These are phyloP conservation scores for Agonum fuliginosum DNA, from an alignment of 2,888 invertebrate genomes.

Conservation along the genomic window DNA sequence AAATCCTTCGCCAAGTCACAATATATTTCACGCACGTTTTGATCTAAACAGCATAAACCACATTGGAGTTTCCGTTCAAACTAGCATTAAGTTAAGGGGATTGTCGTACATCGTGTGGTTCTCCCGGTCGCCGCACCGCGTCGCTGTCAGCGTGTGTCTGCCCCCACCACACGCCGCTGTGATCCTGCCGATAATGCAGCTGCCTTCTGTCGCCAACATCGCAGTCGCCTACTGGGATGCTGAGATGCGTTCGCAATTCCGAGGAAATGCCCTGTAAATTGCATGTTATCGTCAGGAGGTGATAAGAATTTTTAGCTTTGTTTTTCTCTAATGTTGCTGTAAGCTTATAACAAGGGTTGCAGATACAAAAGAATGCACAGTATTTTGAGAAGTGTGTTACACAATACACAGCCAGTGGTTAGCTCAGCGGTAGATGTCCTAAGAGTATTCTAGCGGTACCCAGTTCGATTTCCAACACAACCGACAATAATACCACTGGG, in stretches of 20 bases:
- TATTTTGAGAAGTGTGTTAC: not conserved
- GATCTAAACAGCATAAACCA: slow-evolving; percentile 30
- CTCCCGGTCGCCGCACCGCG: not conserved
- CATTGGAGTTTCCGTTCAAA: slow-evolving; percentile 35
- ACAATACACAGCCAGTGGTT: too few species aligned
- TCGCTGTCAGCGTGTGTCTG: not conserved
- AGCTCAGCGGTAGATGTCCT: too few species aligned
- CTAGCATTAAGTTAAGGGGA: slow-evolving; percentile 41
- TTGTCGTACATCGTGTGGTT: slow-evolving; percentile 14
- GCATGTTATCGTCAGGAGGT: not conserved
- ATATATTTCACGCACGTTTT: slow-evolving; percentile 45
- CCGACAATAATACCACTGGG: too few species aligned
- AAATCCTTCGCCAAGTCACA: slow-evolving; percentile 12
- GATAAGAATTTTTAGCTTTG: not conserved
- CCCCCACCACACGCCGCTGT: not conserved
- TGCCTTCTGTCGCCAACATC: not conserved
- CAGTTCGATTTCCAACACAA: too few species aligned
- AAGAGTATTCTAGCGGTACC: too few species aligned
- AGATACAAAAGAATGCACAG: not conserved
- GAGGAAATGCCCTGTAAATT: not conserved
- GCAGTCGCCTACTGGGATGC: not conserved
- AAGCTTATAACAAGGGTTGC: not conserved
- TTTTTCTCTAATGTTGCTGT: not conserved
- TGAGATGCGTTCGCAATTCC: not conserved
- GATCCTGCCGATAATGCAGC: slow-evolving; percentile 10